phyloP scores from a whole-genome alignment of 2,888 invertebrate genomes.

The Sinodicranocentrus sp. region DNA sequence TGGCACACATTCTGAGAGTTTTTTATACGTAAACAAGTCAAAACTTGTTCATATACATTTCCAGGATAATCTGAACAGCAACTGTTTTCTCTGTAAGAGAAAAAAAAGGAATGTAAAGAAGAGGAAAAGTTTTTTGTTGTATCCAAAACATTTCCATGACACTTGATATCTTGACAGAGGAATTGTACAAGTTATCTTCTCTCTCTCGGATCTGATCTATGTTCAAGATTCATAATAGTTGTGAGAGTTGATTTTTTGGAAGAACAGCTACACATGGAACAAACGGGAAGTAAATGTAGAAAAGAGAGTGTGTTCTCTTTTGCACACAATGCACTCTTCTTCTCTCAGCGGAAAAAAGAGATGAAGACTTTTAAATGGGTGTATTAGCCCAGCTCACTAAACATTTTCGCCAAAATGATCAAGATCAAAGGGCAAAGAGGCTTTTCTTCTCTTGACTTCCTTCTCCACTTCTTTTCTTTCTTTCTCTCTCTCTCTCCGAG shows the following conservation, averaged over 20 bases:
- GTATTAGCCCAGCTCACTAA: slow-evolving; percentile 55
- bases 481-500: not conserved
- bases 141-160: slow-evolving; percentile 56
- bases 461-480: not conserved
- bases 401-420: slow-evolving; percentile 53
- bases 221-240: too few species aligned
- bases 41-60: too few species aligned
- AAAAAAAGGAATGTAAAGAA: not conserved
- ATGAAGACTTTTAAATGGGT: slow-evolving; percentile 43
- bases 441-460: slow-evolving; percentile 5
- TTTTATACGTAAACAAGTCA: too few species aligned
- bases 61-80: too few species aligned
- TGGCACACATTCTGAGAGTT: too few species aligned
- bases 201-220: slow-evolving; percentile 35
- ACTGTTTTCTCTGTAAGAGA: not conserved
- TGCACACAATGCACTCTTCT: not conserved
- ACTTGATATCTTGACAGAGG: slow-evolving; percentile 47
- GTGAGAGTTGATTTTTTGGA: too few species aligned
- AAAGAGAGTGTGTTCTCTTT: too few species aligned
- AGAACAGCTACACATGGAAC: too few species aligned
- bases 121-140: slow-evolving; percentile 20
- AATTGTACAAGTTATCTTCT: slow-evolving; percentile 39
- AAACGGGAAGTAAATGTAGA: not conserved
- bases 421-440: slow-evolving; percentile 52
- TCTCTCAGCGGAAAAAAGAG: slow-evolving; percentile 23